phyloP scores from a whole-genome alignment of 2,888 invertebrate species.

The Syrphus vitripennis region DNA sequence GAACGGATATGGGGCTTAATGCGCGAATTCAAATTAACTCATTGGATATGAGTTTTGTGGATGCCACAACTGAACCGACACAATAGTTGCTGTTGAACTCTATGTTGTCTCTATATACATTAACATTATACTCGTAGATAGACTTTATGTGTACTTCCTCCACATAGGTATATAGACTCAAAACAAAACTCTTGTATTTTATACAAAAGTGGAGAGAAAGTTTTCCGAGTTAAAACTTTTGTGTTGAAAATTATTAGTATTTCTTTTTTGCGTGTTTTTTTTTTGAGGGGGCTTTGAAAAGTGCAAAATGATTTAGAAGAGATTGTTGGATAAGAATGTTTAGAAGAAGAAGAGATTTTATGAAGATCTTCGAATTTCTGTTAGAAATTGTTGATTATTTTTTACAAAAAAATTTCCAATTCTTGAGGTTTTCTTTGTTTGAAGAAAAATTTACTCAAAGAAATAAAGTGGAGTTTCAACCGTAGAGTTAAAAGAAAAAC shows the following conservation, averaged over 20 bases:
- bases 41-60: slow-evolving; percentile 69
- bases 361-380: neutral
- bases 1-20: slow-evolving; percentile 33
- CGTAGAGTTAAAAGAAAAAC: too few relatives aligned
- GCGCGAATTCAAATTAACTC: slow-evolving; percentile 71
- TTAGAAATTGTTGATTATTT: neutral
- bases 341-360: neutral
- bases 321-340: slow-evolving; percentile 34
- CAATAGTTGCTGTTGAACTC: slow-evolving; percentile 47
- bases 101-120: neutral
- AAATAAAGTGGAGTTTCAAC: too few relatives aligned
- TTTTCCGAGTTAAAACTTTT: slow-evolving; percentile 35
- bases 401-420: neutral
- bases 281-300: neutral
- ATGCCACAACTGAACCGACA: slow-evolving; percentile 36
- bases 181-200: neutral
- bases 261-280: slow-evolving; percentile 2
- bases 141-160: neutral
- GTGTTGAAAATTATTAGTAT: slow-evolving; percentile 15
- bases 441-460: too few relatives aligned
- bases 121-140: too few relatives aligned
- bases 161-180: neutral
- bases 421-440: neutral
- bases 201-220: neutral
- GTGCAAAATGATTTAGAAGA: slow-evolving; percentile 36